A percentile compares a stretch with the other conserved stretches of the same genome.
phyloP scores from a whole-genome alignment of 2,797 vertebrate genomes.

The Pipistrellus nathusii region DNA sequence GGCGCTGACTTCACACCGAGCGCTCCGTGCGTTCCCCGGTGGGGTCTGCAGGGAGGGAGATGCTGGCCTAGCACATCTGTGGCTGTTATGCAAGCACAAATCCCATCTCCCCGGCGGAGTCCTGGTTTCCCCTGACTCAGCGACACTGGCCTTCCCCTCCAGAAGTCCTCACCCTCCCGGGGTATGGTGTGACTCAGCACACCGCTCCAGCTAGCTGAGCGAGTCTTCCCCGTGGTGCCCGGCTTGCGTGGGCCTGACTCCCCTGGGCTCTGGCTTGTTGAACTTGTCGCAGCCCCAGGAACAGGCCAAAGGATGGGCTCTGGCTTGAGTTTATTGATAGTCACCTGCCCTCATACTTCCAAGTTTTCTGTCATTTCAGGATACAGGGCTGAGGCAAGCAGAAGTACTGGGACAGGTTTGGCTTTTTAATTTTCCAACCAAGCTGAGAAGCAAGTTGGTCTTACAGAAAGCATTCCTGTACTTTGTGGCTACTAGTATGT shows the following conservation, averaged over 20 bases:
- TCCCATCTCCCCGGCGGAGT: background rate
- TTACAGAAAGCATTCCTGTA: background rate
- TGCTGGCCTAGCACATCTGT: background rate
- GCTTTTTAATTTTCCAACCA: slow-evolving; percentile 23
- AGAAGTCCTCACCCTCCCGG: background rate
- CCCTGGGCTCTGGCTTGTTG: background rate
- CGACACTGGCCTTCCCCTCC: background rate
- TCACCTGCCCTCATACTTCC: background rate
- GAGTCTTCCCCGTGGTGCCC: background rate
- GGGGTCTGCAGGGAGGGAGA: background rate
- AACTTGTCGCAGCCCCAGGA: background rate
- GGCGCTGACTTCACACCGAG: background rate
- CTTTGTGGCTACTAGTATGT: background rate
- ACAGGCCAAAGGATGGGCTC: background rate
- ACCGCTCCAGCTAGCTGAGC: background rate
- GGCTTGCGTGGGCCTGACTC: background rate
- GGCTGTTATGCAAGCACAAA: slow-evolving; percentile 72
- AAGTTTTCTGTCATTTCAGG: slow-evolving; percentile 45
- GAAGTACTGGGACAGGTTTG: background rate
- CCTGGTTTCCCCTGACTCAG: background rate
- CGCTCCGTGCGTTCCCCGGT: background rate
- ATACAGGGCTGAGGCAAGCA: background rate
- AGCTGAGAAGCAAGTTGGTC: slow-evolving; percentile 1
- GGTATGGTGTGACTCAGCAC: background rate
- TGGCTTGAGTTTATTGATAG: background rate